These are phyloP conservation scores for Etheostoma cragini DNA, from an alignment of 2,113 vertebrate species.

Conservation along the genomic window DNA sequence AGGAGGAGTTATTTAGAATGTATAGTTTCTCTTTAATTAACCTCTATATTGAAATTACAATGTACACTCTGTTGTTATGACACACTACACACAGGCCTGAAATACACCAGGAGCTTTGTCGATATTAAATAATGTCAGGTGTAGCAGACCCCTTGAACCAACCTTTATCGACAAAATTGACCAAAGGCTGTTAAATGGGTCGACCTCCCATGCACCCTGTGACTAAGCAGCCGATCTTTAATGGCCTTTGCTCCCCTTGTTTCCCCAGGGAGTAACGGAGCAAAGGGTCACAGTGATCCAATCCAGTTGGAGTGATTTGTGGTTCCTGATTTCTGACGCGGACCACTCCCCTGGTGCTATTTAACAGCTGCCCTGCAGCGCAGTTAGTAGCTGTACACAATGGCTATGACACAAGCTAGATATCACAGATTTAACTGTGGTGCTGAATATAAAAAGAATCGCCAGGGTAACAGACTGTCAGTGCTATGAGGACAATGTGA, in stretches of 20 bases:
- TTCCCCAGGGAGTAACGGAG: conserved; percentile 31
- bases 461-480: background rate
- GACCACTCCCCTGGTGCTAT: background rate
- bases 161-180: conserved; percentile 39
- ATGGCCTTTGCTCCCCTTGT: conserved; percentile 33
- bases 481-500: background rate
- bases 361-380: conserved; percentile 31
- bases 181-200: conserved; percentile 39
- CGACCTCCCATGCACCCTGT: conserved; percentile 18
- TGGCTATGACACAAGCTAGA: background rate
- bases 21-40: no score
- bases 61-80: no score
- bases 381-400: background rate
- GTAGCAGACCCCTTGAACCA: background rate
- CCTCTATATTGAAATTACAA: no score
- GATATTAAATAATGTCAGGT: background rate
- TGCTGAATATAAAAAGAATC: background rate
- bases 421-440: background rate
- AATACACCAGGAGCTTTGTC: background rate
- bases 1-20: no score
- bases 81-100: no score
- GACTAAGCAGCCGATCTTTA: conserved; percentile 39
- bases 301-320: conserved; percentile 43
- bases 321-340: background rate
- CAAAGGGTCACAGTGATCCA: conserved; percentile 36